Conservation (phyloP, 2,113 vertebrate genomes). For the Gorsachius goisagi region DNA sequence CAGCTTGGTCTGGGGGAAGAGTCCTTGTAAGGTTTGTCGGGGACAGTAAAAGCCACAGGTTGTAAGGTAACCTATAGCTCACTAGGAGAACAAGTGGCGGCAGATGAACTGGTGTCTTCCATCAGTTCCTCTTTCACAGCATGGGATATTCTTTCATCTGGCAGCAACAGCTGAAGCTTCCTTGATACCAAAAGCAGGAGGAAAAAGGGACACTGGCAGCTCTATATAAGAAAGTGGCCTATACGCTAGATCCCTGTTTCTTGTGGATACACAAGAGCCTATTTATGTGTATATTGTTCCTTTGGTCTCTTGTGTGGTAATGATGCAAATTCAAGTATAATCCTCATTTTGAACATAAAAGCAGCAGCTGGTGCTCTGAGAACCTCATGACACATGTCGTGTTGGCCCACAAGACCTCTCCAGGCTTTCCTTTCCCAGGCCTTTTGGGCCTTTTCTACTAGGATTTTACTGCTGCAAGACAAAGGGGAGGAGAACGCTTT, state of each 20-base stretch:
- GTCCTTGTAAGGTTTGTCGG: background rate
- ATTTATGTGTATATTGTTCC: background rate
- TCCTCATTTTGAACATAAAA: background rate
- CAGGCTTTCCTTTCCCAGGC: background rate
- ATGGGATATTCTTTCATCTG: background rate
- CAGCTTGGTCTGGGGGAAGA: background rate
- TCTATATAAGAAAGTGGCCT: background rate
- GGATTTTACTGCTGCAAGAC: background rate
- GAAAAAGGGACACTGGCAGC: background rate
- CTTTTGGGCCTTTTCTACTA: background rate
- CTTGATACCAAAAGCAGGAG: background rate
- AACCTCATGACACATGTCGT: background rate
- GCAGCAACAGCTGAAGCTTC: background rate
- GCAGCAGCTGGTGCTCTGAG: background rate
- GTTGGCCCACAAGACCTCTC: background rate
- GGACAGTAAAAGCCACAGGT: background rate
- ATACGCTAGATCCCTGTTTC: background rate
- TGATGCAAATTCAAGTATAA: background rate
- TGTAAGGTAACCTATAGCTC: background rate
- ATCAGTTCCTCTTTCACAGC: background rate
- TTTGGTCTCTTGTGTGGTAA: background rate
- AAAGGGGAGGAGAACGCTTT: background rate
- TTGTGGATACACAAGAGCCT: background rate
- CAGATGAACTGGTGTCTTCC: background rate
- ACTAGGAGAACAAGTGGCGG: background rate